These are phyloP conservation scores for Sphaeridia pumilis DNA, from an alignment of 2,888 invertebrate species.

Conservation along the genomic window DNA sequence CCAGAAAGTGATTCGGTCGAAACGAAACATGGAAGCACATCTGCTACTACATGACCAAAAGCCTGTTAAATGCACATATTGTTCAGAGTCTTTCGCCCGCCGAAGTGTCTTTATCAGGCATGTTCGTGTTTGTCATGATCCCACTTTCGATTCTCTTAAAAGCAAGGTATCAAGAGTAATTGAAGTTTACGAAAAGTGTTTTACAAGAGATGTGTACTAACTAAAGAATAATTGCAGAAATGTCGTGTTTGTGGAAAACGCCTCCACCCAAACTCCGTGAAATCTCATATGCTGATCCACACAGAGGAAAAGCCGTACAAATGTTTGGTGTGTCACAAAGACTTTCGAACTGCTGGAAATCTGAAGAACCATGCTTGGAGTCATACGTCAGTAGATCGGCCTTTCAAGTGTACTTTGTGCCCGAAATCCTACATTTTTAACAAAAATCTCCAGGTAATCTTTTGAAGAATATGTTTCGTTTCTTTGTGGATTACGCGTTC, in stretches of 20 bases:
- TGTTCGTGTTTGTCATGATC: conserved; percentile 66
- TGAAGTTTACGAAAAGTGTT: too few species aligned
- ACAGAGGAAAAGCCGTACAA: conserved; percentile 61
- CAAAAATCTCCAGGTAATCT: conserved; percentile 56
- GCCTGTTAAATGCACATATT: conserved; percentile 63
- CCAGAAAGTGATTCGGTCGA: conserved; percentile 52
- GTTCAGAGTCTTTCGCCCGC: conserved; percentile 77
- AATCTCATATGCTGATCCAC: conserved; percentile 68
- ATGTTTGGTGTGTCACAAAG: conserved; percentile 71
- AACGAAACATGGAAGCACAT: conserved; percentile 74
- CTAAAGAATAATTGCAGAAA: too few species aligned
- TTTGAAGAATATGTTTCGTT: background rate
- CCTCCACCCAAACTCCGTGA: conserved; percentile 65
- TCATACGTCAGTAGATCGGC: conserved; percentile 70
- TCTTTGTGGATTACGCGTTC: background rate
- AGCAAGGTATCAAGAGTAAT: conserved; percentile 45
- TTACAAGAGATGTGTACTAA: too few species aligned
- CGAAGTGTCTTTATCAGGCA: conserved; percentile 70
- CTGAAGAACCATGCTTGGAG: conserved; percentile 80
- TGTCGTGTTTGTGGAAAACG: conserved; percentile 69
- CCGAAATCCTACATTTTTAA: conserved; percentile 73
- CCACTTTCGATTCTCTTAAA: conserved; percentile 55
- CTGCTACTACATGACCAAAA: conserved; percentile 69
- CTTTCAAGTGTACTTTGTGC: conserved; percentile 71
- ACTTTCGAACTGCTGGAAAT: conserved; percentile 82